phyloP scores from a whole-genome alignment of 2,888 invertebrate genomes.

The Heterodera filipjevi region DNA sequence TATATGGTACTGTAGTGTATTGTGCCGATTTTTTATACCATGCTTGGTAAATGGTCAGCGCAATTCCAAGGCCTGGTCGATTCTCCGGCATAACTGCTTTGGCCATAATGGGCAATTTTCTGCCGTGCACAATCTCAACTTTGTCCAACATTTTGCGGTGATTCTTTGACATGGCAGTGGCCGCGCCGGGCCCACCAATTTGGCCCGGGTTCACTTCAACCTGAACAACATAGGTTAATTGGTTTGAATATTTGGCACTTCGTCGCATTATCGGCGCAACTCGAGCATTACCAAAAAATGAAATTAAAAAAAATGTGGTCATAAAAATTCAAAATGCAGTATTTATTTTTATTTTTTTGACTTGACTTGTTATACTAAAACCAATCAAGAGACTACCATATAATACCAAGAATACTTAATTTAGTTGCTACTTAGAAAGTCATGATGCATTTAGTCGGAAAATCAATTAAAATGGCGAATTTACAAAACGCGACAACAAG shows the following conservation, averaged over 20 bases:
- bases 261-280: too few relatives aligned
- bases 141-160: constrained; percentile 27
- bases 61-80: constrained; percentile 11
- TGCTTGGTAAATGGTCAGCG: constrained; percentile 13
- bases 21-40: neutral
- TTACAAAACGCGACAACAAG: too few relatives aligned
- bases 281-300: too few relatives aligned
- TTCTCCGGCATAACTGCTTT: constrained; percentile 23
- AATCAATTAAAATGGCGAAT: too few relatives aligned
- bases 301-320: neutral
- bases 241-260: too few relatives aligned
- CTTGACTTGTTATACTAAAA: too few relatives aligned
- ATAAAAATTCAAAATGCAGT: neutral
- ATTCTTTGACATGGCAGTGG: constrained; percentile 13
- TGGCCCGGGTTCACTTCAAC: constrained; percentile 29
- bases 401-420: too few relatives aligned
- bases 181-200: constrained; percentile 25
- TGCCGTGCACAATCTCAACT: constrained; percentile 23
- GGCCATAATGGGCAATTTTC: constrained; percentile 1
- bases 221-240: too few relatives aligned
- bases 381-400: too few relatives aligned
- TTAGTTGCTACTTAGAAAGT: too few relatives aligned
- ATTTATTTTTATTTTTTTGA: neutral
- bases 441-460: too few relatives aligned
- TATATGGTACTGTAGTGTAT: too few relatives aligned